These are phyloP conservation scores for Irena cyanogastra DNA, from an alignment of 2,113 vertebrate genomes.

Conservation along the genomic window DNA sequence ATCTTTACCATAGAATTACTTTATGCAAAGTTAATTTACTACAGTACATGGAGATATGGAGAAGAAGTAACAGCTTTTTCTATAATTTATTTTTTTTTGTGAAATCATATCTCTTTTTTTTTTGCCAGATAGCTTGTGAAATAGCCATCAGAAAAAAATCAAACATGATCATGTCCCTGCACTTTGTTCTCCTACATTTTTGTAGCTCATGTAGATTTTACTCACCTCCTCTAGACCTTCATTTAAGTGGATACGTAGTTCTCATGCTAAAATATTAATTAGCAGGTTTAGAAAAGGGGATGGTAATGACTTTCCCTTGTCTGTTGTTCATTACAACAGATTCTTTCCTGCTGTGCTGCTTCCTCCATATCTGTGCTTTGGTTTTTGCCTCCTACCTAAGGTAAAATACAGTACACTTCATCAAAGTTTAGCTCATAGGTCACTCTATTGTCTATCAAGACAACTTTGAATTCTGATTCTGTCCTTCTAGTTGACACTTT, in stretches of 20 bases:
- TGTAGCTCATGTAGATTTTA: not conserved
- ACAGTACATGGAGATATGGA: rapidly evolving
- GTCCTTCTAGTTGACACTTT: not conserved
- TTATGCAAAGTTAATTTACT: not conserved
- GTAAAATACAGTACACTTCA: not conserved
- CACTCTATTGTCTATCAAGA: not conserved
- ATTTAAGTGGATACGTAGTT: not conserved
- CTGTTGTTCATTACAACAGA: not conserved
- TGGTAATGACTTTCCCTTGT: not conserved
- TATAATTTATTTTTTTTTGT: not conserved
- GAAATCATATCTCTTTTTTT: not conserved
- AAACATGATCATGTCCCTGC: not conserved
- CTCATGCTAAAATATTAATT: not conserved
- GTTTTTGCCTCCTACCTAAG: not conserved
- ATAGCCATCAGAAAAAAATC: not conserved
- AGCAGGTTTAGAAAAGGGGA: not conserved
- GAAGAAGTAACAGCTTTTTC: not conserved
- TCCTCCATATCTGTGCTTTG: not conserved
- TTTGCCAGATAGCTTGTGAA: not conserved
- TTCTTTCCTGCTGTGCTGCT: not conserved
- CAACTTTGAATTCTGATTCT: not conserved
- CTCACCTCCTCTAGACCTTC: not conserved
- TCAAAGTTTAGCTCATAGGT: not conserved
- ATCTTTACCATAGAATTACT: not conserved
- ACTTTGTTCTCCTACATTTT: not conserved